These are phyloP conservation scores for Sphenodon punctatus DNA, from an alignment of 2,797 vertebrate species.

Conservation along the genomic window DNA sequence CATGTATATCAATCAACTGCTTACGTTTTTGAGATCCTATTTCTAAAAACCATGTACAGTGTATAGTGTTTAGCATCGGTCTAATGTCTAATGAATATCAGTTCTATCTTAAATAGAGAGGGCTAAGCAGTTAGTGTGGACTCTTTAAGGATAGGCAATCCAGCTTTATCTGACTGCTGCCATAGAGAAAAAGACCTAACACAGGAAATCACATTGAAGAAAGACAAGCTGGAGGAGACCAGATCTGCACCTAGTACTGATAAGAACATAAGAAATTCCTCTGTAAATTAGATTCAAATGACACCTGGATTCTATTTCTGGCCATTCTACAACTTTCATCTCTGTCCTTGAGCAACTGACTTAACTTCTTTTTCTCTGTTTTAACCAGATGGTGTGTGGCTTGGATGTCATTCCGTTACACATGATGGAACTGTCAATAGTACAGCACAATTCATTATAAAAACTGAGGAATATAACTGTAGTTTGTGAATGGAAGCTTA, in stretches of 20 bases:
- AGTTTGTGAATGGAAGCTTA: neutral
- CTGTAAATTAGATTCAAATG: constrained; percentile 12
- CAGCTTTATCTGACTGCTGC: neutral
- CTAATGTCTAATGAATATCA: too few species aligned
- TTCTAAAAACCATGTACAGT: too few species aligned
- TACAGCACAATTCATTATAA: neutral
- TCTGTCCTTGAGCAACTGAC: constrained; percentile 39
- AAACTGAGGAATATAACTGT: constrained; percentile 34
- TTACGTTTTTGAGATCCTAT: neutral
- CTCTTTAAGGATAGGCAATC: neutral
- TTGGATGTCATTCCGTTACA: too few species aligned
- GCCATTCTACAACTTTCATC: constrained; percentile 15
- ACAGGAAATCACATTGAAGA: fast-evolving
- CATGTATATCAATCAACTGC: neutral
- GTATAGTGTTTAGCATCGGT: too few species aligned
- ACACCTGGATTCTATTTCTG: constrained; percentile 40
- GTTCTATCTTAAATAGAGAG: too few species aligned
- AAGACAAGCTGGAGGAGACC: neutral
- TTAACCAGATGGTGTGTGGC: too few species aligned
- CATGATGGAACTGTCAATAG: too few species aligned
- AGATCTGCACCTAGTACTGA: neutral
- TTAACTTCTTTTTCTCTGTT: too few species aligned
- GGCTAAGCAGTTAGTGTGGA: neutral
- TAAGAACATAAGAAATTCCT: neutral
- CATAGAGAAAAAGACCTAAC: neutral